These are phyloP conservation scores for Euzophera pinguis DNA, from an alignment of 2,888 invertebrate genomes.

Conservation along the genomic window DNA sequence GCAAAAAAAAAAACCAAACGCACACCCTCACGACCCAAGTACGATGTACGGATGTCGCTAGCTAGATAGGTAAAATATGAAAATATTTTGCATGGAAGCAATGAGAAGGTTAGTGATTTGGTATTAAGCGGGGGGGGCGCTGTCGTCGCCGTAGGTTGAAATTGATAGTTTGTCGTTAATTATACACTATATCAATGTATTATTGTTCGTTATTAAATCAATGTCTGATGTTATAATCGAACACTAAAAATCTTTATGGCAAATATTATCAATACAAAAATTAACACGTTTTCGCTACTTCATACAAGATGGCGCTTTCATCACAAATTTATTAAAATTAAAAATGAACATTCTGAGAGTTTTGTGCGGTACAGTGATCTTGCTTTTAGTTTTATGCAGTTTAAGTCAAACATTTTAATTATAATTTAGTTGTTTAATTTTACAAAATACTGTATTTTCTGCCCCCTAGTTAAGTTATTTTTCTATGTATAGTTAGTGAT, in stretches of 20 bases:
- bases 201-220: constrained; percentile 53
- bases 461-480: constrained; percentile 78
- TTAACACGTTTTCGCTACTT: constrained; percentile 35
- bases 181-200: constrained; percentile 53
- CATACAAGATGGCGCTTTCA: constrained; percentile 39
- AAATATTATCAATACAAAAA: constrained; percentile 36
- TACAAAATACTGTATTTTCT: constrained; percentile 78
- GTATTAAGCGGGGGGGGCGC: constrained; percentile 50
- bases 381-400: constrained; percentile 70
- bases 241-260: constrained; percentile 39
- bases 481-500: constrained; percentile 80
- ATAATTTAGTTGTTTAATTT: constrained; percentile 70
- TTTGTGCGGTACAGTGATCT: constrained; percentile 61
- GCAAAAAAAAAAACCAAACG: constrained; percentile 41
- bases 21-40: constrained; percentile 51
- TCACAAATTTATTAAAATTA: constrained; percentile 26
- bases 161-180: constrained; percentile 43
- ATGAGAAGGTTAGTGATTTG: constrained; percentile 77
- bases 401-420: constrained; percentile 72
- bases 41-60: constrained; percentile 42
- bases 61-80: constrained; percentile 53
- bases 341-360: constrained; percentile 60
- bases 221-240: constrained; percentile 58
- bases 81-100: constrained; percentile 57
- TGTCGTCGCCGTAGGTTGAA: constrained; percentile 31